Evolutionary conservation across 2,888 invertebrate species (phyloP).

Genomic region (Smittia aterrima): DNA sequence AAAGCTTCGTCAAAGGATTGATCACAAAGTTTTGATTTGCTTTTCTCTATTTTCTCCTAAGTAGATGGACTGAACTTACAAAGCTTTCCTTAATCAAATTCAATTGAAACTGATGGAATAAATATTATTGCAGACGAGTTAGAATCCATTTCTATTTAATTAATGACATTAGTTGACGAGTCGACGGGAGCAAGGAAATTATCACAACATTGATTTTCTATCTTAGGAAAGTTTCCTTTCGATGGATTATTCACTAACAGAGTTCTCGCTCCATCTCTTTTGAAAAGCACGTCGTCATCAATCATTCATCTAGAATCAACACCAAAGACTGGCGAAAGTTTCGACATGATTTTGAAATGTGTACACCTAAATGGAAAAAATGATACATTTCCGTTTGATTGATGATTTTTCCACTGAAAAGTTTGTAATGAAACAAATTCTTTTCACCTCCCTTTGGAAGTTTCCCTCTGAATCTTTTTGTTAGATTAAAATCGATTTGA

Average conservation of each 20-base stretch:
- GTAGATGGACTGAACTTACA: neutral
- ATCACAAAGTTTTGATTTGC: neutral
- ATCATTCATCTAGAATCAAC: slow-evolving; percentile 35
- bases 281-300: slow-evolving; percentile 30
- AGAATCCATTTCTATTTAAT: slow-evolving; percentile 17
- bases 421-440: slow-evolving; percentile 20
- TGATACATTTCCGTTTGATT: slow-evolving; percentile 35
- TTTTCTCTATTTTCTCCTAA: neutral
- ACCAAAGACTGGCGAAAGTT: slow-evolving; percentile 35
- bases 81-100: too few relatives aligned
- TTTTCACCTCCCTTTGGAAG: neutral
- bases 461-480: neutral
- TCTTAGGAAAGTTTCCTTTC: slow-evolving; percentile 15
- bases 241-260: slow-evolving; percentile 8
- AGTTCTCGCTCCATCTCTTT: neutral
- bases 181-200: neutral
- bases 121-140: neutral
- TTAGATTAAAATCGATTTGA: neutral
- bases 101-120: neutral
- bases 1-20: too few relatives aligned
- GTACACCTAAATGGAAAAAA: slow-evolving; percentile 29
- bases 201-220: slow-evolving; percentile 36
- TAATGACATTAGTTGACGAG: slow-evolving; percentile 30
- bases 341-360: slow-evolving; percentile 27
- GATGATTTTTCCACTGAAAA: slow-evolving; percentile 13